phyloP scores from a whole-genome alignment of 2,888 invertebrate species.

The Acleris holmiana region DNA sequence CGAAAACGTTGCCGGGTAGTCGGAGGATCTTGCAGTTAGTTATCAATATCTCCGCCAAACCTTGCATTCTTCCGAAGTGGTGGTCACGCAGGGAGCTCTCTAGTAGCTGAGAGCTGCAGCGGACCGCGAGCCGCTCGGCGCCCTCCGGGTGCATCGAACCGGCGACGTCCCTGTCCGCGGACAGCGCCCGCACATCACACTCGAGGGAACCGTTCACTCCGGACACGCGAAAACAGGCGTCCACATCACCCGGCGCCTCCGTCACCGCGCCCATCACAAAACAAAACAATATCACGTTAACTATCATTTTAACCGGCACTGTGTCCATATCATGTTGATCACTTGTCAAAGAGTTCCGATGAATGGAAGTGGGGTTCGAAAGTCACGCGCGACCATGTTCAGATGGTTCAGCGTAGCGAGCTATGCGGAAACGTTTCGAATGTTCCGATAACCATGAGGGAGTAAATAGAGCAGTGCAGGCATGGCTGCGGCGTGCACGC shows the following conservation, averaged over 20 bases:
- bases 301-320: constrained; percentile 81
- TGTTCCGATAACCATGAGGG: constrained; percentile 64
- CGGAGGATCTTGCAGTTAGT: constrained; percentile 91
- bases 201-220: constrained; percentile 70
- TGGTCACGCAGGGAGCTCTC: constrained; percentile 91
- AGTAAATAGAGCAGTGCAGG: constrained; percentile 61
- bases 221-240: constrained; percentile 75
- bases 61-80: constrained; percentile 89
- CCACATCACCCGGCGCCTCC: constrained; percentile 78
- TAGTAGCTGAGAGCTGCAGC: constrained; percentile 84
- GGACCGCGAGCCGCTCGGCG: constrained; percentile 89
- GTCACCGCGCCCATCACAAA: constrained; percentile 82
- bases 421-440: constrained; percentile 61
- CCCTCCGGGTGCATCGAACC: constrained; percentile 87
- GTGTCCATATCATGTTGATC: constrained; percentile 80
- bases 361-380: constrained; percentile 64
- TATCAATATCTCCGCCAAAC: constrained; percentile 90
- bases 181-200: constrained; percentile 89
- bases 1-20: constrained; percentile 90
- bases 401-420: constrained; percentile 60
- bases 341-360: constrained; percentile 68
- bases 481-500: constrained; percentile 54
- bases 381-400: constrained; percentile 68
- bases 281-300: constrained; percentile 81
- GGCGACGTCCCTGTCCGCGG: constrained; percentile 87